Percentiles rank a stretch among this genome's conserved stretches.
Evolutionary conservation across 2,888 invertebrate species (phyloP).

Genomic region (Drosophila rubida): DNA sequence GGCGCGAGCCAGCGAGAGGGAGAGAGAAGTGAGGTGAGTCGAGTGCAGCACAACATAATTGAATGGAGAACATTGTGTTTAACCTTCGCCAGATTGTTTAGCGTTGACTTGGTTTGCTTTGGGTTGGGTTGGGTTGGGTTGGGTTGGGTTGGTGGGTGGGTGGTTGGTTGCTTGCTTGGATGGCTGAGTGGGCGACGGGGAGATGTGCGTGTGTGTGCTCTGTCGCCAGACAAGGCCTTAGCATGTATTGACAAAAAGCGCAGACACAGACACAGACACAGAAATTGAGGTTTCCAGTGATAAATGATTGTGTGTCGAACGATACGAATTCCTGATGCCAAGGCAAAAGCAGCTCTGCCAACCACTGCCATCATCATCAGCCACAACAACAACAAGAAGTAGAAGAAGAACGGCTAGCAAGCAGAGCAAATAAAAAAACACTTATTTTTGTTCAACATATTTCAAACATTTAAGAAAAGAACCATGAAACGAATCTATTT

Average conservation of each 20-base stretch:
- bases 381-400: slow-evolving; percentile 18
- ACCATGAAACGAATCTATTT: slow-evolving; percentile 80
- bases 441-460: slow-evolving; percentile 77
- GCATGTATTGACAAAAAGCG: slow-evolving; percentile 23
- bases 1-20: neutral
- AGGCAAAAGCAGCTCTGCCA: slow-evolving; percentile 7
- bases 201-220: neutral
- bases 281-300: slow-evolving; percentile 46
- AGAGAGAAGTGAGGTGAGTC: neutral
- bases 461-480: slow-evolving; percentile 72
- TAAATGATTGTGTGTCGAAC: slow-evolving; percentile 52
- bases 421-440: slow-evolving; percentile 27
- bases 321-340: slow-evolving; percentile 10
- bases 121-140: neutral
- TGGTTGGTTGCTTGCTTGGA: neutral
- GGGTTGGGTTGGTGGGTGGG: neutral
- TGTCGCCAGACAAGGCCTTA: slow-evolving; percentile 35
- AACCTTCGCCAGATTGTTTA: slow-evolving; percentile 49
- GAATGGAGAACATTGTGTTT: slow-evolving; percentile 60
- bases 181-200: neutral
- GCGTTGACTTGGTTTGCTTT: neutral
- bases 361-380: slow-evolving; percentile 3
- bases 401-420: slow-evolving; percentile 11
- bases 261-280: neutral
- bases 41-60: slow-evolving; percentile 56